These are phyloP conservation scores for Pocillopora meandrina DNA, from an alignment of 92 coral and sea anemone species.

Conservation along the genomic window DNA sequence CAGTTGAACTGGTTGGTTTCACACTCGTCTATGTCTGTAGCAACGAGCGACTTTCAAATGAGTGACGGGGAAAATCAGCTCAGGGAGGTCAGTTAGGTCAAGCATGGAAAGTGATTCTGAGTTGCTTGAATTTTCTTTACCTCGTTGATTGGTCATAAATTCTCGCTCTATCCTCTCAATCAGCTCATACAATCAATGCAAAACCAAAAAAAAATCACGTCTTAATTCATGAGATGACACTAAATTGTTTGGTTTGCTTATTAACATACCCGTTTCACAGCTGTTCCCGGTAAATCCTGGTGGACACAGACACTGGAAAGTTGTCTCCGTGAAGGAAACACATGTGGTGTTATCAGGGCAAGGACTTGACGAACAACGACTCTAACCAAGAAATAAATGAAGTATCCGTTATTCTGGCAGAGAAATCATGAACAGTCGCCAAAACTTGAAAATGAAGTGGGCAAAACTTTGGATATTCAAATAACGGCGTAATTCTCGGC, in stretches of 20 bases:
- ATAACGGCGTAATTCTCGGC: too few species aligned
- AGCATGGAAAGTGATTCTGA: too few species aligned
- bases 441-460: too few species aligned
- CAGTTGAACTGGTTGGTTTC: background rate
- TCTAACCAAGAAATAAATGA: background rate
- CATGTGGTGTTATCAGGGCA: conserved; percentile 41
- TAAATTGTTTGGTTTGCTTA: background rate
- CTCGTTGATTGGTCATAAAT: too few species aligned
- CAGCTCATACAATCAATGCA: too few species aligned
- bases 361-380: conserved; percentile 31
- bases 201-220: too few species aligned
- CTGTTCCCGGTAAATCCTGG: conserved; percentile 23
- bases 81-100: background rate
- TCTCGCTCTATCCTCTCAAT: too few species aligned
- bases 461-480: too few species aligned
- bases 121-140: too few species aligned
- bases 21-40: conserved; percentile 1
- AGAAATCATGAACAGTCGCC: background rate
- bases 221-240: too few species aligned
- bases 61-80: background rate
- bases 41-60: background rate
- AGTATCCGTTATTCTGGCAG: background rate
- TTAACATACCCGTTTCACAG: background rate
- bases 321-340: conserved; percentile 8
- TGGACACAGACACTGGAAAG: conserved; percentile 38